Evolutionary conservation across 2,888 invertebrate genomes (phyloP).

Genomic region (Chorisops tibialis): DNA sequence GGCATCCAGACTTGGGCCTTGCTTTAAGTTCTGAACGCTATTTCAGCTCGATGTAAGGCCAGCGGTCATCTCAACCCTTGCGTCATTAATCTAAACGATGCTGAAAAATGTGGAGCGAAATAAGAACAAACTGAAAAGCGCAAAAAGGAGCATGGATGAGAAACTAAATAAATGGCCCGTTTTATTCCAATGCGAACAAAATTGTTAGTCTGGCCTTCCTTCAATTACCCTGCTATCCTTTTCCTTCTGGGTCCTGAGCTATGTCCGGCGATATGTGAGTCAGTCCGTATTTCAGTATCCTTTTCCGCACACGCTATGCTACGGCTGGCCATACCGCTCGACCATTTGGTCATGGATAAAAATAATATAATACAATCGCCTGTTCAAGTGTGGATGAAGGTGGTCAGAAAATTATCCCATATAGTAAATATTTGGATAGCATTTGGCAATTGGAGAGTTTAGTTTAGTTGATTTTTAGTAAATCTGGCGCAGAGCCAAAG

Average conservation of each 20-base stretch:
- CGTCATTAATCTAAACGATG: constrained; percentile 32
- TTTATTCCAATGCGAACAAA: constrained; percentile 31
- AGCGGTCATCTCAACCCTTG: constrained; percentile 28
- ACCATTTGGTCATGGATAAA: background rate
- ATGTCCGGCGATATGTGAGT: background rate
- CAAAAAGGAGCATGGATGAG: background rate
- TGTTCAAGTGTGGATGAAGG: constrained; percentile 14
- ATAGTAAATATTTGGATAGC: constrained; percentile 25
- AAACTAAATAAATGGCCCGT: constrained; percentile 32
- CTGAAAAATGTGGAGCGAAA: constrained; percentile 30
- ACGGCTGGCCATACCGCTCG: background rate
- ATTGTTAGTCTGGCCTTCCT: constrained; percentile 10
- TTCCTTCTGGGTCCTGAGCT: background rate
- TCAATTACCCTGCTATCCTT: background rate
- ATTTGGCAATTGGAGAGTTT: constrained; percentile 29
- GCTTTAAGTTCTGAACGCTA: constrained; percentile 1
- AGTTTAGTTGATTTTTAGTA: constrained; percentile 16
- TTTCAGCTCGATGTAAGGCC: constrained; percentile 4
- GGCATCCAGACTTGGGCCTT: background rate
- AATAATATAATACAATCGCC: constrained; percentile 17
- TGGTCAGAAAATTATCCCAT: constrained; percentile 28
- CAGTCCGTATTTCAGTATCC: background rate
- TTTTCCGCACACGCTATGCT: background rate
- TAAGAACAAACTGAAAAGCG: constrained; percentile 23
- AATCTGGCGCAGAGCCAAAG: constrained; percentile 2